These are phyloP conservation scores for Tetranychus cinnabarinus DNA, from an alignment of 1,140 invertebrate genomes.

Conservation along the genomic window DNA sequence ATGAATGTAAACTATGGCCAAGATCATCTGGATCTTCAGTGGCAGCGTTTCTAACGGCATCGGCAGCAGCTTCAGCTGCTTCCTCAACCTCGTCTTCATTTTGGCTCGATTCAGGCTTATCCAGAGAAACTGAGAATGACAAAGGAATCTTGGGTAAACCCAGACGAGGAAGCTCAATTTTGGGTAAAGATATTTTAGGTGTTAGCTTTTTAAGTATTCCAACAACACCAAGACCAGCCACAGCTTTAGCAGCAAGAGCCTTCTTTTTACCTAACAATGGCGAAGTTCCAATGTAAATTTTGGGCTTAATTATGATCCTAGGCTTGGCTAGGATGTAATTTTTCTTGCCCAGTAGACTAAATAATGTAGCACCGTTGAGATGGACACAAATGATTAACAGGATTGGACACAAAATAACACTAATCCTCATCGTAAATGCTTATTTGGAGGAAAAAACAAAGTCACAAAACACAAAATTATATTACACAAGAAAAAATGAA, in stretches of 20 bases:
- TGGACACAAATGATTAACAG: too few species aligned
- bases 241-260: background rate
- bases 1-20: too few species aligned
- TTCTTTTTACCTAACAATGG: background rate
- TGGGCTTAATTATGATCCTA: background rate
- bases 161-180: background rate
- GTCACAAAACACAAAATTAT: too few species aligned
- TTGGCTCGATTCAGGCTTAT: background rate
- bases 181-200: background rate
- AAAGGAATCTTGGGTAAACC: background rate
- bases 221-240: background rate
- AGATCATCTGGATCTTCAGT: too few species aligned
- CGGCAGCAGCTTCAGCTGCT: background rate
- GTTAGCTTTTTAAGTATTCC: background rate
- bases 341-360: background rate
- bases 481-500: too few species aligned
- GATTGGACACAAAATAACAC: too few species aligned
- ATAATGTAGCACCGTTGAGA: background rate
- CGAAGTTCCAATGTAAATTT: background rate
- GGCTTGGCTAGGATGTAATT: background rate
- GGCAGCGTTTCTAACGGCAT: too few species aligned
- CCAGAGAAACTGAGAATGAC: background rate
- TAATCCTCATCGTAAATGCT: too few species aligned
- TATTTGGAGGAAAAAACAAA: too few species aligned
- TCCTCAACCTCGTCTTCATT: background rate